These are phyloP conservation scores for Thamnaconus septentrionalis DNA, from an alignment of 2,113 vertebrate species.

Conservation along the genomic window DNA sequence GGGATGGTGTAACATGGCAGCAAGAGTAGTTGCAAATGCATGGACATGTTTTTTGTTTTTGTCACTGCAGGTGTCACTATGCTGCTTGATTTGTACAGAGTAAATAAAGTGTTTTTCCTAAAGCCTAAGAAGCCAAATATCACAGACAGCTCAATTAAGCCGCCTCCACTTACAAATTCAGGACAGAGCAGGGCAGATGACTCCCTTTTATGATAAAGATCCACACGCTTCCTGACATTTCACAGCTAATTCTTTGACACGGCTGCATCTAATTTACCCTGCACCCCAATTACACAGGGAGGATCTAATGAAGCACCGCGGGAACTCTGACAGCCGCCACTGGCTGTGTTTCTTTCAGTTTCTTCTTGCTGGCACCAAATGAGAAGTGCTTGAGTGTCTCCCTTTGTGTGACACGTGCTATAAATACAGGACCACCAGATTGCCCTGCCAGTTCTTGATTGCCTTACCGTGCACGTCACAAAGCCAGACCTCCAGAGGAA, in stretches of 20 bases:
- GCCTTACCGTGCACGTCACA: constrained; percentile 9
- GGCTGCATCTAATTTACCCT: constrained; percentile 1
- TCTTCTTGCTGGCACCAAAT: neutral
- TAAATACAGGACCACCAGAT: constrained; percentile 3
- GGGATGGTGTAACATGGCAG: no score
- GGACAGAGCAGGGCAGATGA: neutral
- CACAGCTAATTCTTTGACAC: constrained; percentile 10
- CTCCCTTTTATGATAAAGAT: neutral
- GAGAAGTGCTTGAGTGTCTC: neutral
- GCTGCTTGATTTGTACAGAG: no score
- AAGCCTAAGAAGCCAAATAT: no score
- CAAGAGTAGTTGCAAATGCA: no score
- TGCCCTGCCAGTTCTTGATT: constrained; percentile 1
- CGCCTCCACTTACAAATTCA: neutral
- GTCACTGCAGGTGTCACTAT: no score
- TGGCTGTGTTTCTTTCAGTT: neutral
- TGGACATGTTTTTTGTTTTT: no score
- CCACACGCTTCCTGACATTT: constrained; percentile 3
- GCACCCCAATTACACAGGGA: constrained; percentile 6
- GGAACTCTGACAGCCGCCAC: neutral
- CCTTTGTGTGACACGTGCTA: constrained; percentile 9
- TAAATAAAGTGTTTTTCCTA: no score
- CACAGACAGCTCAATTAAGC: neutral
- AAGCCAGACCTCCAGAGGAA: constrained; percentile 25
- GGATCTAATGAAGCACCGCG: neutral